These are phyloP conservation scores for Jacana jacana DNA, from an alignment of 2,113 vertebrate species.

Conservation along the genomic window DNA sequence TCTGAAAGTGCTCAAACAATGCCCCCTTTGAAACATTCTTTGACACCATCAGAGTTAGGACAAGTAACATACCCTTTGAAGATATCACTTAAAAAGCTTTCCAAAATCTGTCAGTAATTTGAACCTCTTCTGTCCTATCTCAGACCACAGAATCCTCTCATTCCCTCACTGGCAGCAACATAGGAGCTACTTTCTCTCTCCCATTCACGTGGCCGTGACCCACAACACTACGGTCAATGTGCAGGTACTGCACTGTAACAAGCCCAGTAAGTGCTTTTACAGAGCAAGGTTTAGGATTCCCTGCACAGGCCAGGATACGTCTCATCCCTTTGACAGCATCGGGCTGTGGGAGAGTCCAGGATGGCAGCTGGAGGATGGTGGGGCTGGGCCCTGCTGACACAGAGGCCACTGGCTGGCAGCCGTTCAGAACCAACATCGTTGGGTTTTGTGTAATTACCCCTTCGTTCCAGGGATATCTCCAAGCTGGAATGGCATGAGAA, in stretches of 20 bases:
- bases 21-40: constrained; percentile 42
- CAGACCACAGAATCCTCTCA: background rate
- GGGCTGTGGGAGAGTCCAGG: background rate
- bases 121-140: constrained; percentile 1
- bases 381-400: background rate
- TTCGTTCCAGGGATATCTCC: background rate
- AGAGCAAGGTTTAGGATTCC: background rate
- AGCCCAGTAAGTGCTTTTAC: background rate
- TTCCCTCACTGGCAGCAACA: background rate
- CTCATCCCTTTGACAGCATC: background rate
- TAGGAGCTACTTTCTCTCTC: background rate
- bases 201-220: background rate
- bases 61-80: constrained; percentile 36
- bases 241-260: background rate
- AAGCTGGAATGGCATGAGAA: constrained; percentile 2
- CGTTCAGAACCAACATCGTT: background rate
- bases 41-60: constrained; percentile 26
- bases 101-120: constrained; percentile 42
- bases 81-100: constrained; percentile 43
- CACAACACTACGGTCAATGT: background rate
- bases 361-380: background rate
- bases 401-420: background rate
- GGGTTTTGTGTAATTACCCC: background rate
- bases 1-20: constrained; percentile 41
- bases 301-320: rapidly evolving